These are phyloP conservation scores for Burhinus bistriatus DNA, from an alignment of 2,113 vertebrate genomes.

Conservation along the genomic window DNA sequence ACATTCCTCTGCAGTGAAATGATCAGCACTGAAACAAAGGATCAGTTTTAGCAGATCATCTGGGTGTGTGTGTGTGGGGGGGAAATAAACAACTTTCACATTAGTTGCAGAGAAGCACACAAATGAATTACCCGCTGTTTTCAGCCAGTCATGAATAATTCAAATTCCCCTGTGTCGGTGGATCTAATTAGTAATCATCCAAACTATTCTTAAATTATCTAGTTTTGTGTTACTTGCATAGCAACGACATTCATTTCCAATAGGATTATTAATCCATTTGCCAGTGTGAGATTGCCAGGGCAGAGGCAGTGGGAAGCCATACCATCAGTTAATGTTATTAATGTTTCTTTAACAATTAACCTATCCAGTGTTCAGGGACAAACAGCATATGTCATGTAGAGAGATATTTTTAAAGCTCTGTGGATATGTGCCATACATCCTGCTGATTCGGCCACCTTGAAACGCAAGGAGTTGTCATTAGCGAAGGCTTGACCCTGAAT, in stretches of 20 bases:
- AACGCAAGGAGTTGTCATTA: constrained; percentile 3
- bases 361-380: constrained; percentile 47
- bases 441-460: constrained; percentile 20
- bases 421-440: neutral
- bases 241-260: constrained; percentile 69
- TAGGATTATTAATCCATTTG: constrained; percentile 76
- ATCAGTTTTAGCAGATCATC: constrained; percentile 45
- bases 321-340: constrained; percentile 57
- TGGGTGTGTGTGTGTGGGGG: neutral
- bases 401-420: constrained; percentile 57
- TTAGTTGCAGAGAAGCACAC: constrained; percentile 72
- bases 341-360: constrained; percentile 65
- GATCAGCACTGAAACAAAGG: constrained; percentile 36
- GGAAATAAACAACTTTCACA: constrained; percentile 67
- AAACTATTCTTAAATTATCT: constrained; percentile 80
- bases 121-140: constrained; percentile 75
- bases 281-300: constrained; percentile 51
- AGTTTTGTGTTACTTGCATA: constrained; percentile 72
- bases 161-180: constrained; percentile 67
- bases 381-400: constrained; percentile 37
- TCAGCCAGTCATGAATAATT: constrained; percentile 80
- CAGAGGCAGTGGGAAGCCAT: constrained; percentile 50
- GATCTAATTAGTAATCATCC: constrained; percentile 80
- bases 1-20: neutral
- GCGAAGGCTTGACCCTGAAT: neutral